Base-by-base conservation (phyloP, 2,888 invertebrate genomes). In the Drosophila atroscutellata region DNA sequence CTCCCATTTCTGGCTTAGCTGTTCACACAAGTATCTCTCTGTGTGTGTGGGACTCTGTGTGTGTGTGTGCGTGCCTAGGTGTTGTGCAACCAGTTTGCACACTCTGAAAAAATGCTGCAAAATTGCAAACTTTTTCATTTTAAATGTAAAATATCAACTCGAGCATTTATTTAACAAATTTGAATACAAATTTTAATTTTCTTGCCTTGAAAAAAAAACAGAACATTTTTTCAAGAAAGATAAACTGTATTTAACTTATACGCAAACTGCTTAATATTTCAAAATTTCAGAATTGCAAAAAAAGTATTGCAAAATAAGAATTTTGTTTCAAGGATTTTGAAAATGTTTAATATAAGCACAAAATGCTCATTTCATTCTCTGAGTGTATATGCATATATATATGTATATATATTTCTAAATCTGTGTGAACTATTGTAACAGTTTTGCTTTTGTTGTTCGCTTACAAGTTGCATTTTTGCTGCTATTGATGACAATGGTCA, bases 381-480 rank as follows among this genome's bases (percentile, higher is more conserved):
- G 8, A 24, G 36, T 54, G 24, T 54, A 54, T 54, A 26, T 36
- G 2, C 24, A 20, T n/a, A 47, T 7, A 61, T 42, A 36, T 42
- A 11, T 28, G 13, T 42, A 9, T 28, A 15, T 13, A 37, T 47
- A 18, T n/a, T 30, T 13, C 47, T 49, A 4, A 5, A 24, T 67
- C 15, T 28, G 4, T 42, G 30, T 36, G 57, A 69, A 68, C 70
- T 52, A 39, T 39, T 58, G 47, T 28, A 52, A 49, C 18, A 52
- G 59, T 69, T 62, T 64, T 75, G 51, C 59, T 66, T 58, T 47
- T 58, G 45, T 54, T 72, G 42, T 8, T 58, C 61, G 69, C 64
- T 78, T 72, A 74, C 81, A 81, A 76, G 76, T 69, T 81, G 76
- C 68, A 75, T 70, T 81, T 74, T 74, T 75, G 63, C 72, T 75